Evolutionary conservation across 2,888 invertebrate species (phyloP).

Genomic region (Cosmorhoe ocellata): DNA sequence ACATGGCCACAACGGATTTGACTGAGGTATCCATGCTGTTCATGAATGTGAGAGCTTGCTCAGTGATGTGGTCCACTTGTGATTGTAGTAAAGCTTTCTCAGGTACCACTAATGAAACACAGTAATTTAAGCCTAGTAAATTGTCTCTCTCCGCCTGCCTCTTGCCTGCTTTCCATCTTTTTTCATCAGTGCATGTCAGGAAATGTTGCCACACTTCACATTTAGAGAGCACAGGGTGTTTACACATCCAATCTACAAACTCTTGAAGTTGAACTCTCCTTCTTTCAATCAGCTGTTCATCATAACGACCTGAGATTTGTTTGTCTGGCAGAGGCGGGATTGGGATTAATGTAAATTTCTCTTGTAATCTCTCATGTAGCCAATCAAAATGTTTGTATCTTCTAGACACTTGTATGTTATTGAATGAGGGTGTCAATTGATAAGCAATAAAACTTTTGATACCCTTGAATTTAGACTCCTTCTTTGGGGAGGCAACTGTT

Average conservation of each 20-base stretch:
- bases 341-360: constrained; percentile 96
- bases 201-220: constrained; percentile 98
- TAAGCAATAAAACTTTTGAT: constrained; percentile 99
- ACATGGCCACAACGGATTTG: constrained; percentile 90
- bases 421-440: constrained; percentile 96
- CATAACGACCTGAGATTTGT: constrained; percentile 98
- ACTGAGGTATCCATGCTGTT: constrained; percentile 94
- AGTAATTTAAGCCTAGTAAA: constrained; percentile 94
- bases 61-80: constrained; percentile 91
- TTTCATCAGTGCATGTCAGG: constrained; percentile 97
- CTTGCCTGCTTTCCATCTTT: constrained; percentile 98
- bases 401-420: constrained; percentile 95
- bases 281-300: constrained; percentile 98
- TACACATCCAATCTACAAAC: constrained; percentile 98
- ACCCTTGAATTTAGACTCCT: constrained; percentile 98
- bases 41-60: constrained; percentile 91
- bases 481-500: constrained; percentile 96
- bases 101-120: constrained; percentile 93
- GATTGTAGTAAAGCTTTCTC: constrained; percentile 88
- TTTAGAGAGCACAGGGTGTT: constrained; percentile 96
- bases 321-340: constrained; percentile 99
- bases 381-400: constrained; percentile 99
- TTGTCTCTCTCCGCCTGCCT: constrained; percentile 97
- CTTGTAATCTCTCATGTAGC: constrained; percentile 96
- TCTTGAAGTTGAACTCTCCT: constrained; percentile 96